Conservation (phyloP, 2,113 vertebrate genomes). For the Gymnocephalus cernua region DNA sequence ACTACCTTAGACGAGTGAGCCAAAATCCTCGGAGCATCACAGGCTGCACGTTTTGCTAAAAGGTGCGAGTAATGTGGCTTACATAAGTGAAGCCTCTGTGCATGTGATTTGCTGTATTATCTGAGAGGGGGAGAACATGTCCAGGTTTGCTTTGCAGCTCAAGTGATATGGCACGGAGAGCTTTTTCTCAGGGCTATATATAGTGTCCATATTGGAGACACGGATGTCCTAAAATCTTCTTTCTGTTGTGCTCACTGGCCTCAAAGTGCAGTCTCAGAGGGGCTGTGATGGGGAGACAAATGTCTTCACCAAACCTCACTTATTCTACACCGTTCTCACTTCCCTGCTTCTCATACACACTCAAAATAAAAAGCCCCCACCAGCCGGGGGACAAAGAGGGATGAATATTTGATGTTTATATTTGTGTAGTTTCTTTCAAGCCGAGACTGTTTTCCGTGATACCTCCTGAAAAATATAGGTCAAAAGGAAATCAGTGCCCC, state of each 20-base stretch:
- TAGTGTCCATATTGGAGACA: constrained; percentile 67
- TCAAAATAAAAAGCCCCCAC: constrained; percentile 37
- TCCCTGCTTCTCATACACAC: constrained; percentile 24
- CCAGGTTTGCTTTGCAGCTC: constrained; percentile 54
- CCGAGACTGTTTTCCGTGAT: no score
- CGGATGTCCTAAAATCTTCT: constrained; percentile 50
- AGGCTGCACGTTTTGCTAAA: constrained; percentile 44
- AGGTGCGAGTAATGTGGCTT: constrained; percentile 66
- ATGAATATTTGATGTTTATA: constrained; percentile 76
- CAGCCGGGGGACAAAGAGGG: constrained; percentile 38
- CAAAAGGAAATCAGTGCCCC: constrained; percentile 60
- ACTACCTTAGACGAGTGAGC: constrained; percentile 24
- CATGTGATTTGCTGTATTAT: constrained; percentile 38
- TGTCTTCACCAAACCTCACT: constrained; percentile 10
- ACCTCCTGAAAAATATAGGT: constrained; percentile 66
- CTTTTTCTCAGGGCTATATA: constrained; percentile 72
- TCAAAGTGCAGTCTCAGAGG: constrained; percentile 53
- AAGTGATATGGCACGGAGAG: constrained; percentile 44
- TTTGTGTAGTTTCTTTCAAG: constrained; percentile 57
- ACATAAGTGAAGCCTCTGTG: constrained; percentile 61
- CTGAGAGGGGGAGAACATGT: constrained; percentile 25
- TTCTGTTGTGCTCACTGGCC: constrained; percentile 33
- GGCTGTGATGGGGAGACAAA: constrained; percentile 41
- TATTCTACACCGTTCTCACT: constrained; percentile 43
- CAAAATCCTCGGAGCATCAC: constrained; percentile 12